Evolutionary conservation across 2,888 invertebrate genomes (phyloP), one percentile per base, ranked within the genome.

Genomic region (Cabera pusaria): DNA sequence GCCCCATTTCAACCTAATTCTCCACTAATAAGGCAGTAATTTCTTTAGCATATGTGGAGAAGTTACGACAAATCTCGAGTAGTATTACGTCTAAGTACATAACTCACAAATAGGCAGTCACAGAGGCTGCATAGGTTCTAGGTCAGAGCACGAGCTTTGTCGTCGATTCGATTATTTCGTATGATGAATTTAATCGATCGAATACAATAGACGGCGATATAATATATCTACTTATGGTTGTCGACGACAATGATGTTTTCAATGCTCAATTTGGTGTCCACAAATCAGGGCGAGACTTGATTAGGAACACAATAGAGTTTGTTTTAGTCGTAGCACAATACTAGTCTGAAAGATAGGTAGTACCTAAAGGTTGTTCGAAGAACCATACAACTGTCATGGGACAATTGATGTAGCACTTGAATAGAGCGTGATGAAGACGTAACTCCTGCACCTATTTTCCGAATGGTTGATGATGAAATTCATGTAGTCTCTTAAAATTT

Each of bases 51-150:
- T 1, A 4, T 5, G 5, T 8, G n/a, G 1, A 16, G 6, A 5
- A 45, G 25, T 52, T 48, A 34, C 11, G 26, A 23, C 12, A 28
- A 22, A 21, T 19, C 6, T 12, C 10, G 21, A 24, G 5, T 20
- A 9, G 27, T 14, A 35, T 29, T 24, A 27, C 28, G 25, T 25
- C 29, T 28, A 18, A 37, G 21, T 25, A 32, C 17, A 22, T 26
- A 23, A 0, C 12, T 21, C 27, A 19, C 17, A 61, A 62, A n/a
- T n/a, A n/a, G n/a, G n/a, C n/a, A n/a, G n/a, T n/a, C n/a, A n/a
- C n/a, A n/a, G n/a, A n/a, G n/a, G 66, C 63, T 64, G 57, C 53
- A 49, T 49, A 52, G 61, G 75, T 75, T 79, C 76, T 82, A 74
- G 80, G 81, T 77, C 76, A 75, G 57, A 56, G 72, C 68, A 64